A percentile compares a stretch with the other conserved stretches of the same genome.
Conservation (phyloP, 2,113 vertebrate genomes). For the Scartelaos histophorus region DNA sequence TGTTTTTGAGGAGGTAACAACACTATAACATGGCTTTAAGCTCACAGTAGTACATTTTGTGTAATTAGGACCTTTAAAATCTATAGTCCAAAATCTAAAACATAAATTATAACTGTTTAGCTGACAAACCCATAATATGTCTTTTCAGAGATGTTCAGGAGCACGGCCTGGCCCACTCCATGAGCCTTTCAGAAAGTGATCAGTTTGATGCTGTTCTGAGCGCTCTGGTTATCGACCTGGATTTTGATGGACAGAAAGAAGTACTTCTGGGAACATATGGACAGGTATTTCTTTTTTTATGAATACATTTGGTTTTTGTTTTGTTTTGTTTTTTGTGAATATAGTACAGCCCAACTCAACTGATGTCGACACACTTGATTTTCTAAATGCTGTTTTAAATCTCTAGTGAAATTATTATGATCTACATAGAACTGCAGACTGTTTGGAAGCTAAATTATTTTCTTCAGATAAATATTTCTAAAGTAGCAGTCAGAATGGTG, state of each 20-base stretch:
- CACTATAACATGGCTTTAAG: too few relatives aligned
- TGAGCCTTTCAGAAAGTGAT: slow-evolving; percentile 81
- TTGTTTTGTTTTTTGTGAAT: too few relatives aligned
- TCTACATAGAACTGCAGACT: too few relatives aligned
- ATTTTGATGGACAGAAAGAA: slow-evolving; percentile 83
- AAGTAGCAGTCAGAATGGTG: neutral
- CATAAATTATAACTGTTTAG: too few relatives aligned
- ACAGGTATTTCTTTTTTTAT: slow-evolving; percentile 58
- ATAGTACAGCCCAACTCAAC: too few relatives aligned
- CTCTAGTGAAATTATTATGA: too few relatives aligned
- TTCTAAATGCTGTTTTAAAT: too few relatives aligned
- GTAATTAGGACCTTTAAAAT: too few relatives aligned
- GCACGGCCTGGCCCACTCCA: slow-evolving; percentile 75
- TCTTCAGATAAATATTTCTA: neutral
- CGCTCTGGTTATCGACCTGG: slow-evolving; percentile 84
- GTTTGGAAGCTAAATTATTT: neutral
- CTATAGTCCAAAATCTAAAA: neutral
- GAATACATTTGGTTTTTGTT: neutral
- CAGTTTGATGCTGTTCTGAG: slow-evolving; percentile 87
- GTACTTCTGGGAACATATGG: slow-evolving; percentile 83
- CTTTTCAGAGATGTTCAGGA: slow-evolving; percentile 83
- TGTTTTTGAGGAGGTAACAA: too few relatives aligned
- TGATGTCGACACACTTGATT: too few relatives aligned
- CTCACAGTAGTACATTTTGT: too few relatives aligned
- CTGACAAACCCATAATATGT: too few relatives aligned